Evolutionary conservation across 2,888 invertebrate genomes (phyloP).

Genomic region (Himalopsyche japonica): DNA sequence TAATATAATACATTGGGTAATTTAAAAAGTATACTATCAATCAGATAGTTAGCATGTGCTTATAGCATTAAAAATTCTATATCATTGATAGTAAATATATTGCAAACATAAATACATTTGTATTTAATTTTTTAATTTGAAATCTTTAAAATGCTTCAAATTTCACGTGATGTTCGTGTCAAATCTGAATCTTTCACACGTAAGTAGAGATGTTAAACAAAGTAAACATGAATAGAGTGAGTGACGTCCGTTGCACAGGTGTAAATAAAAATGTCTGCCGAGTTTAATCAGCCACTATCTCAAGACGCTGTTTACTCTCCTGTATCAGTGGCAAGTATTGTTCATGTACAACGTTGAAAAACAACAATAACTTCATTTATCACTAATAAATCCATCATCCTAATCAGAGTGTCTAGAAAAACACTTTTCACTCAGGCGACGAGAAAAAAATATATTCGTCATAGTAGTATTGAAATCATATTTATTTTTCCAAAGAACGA

Average conservation of each 20-base stretch:
- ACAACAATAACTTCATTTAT: neutral
- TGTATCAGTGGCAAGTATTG: constrained; percentile 4
- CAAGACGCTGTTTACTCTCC: neutral
- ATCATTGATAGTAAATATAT: too few relatives aligned
- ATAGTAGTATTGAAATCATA: too few relatives aligned
- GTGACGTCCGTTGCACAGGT: neutral
- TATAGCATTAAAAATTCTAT: too few relatives aligned
- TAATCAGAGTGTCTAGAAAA: constrained; percentile 2
- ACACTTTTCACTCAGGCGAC: neutral
- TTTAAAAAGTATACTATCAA: too few relatives aligned
- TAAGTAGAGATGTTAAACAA: neutral
- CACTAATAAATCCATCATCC: neutral
- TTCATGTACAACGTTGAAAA: neutral
- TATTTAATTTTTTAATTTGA: too few relatives aligned
- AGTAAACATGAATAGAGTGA: neutral
- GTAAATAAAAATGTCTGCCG: neutral
- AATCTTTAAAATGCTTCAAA: too few relatives aligned
- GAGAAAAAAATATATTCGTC: neutral
- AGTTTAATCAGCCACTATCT: neutral
- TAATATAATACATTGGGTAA: too few relatives aligned
- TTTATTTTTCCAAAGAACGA: too few relatives aligned
- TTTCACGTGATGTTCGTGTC: neutral
- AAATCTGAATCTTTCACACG: neutral
- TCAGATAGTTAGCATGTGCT: too few relatives aligned
- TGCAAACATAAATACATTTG: too few relatives aligned